Base-by-base conservation (phyloP, 2,888 invertebrate species). In the Geotrupes spiniger region DNA sequence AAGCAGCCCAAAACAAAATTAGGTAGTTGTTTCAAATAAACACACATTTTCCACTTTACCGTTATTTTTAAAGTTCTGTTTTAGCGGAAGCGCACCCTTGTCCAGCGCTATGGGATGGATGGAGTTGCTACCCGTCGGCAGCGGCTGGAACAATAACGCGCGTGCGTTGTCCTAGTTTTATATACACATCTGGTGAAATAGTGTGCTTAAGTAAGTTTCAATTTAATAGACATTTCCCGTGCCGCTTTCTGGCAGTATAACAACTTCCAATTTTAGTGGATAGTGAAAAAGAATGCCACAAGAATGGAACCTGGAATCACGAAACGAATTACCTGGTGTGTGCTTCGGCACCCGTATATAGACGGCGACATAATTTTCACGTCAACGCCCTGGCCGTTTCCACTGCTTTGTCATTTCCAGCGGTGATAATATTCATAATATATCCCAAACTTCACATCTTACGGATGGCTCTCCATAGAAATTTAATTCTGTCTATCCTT, bases 61-160 rank as follows among this genome's bases (percentile, higher is more conserved):
- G 11, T 11, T 10, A 17, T 47, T 5, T 36, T 12, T 27, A 27
- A 36, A 31, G 42, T 9, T 44, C 12, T 25, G 41, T 56, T 61
- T 42, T 48, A 66, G 68, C 28, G 42, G 42, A 40, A 14, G 59
- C 62, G 14, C 57, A 64, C 46, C 52, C 53, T 17, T 84, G 84
- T 63, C 77, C 77, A 9, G 69, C 78, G 6, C 10, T 80, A 1
- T 84, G 83, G 75, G 84, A 84, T 53, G 83, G 77, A 0, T 85
- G 83, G 83, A 76, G 76, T 3, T 85, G 84, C 61, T 83, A 81
- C 76, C 71, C 69, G 9, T 63, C 71, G 4, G 36, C 21, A 8
- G 72, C 76, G 0, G 67, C 71, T 0, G 76, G 74, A 2, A 72
- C 74, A 1, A 61, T 70, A 1, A 73, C 73, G 0, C 62, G 61